Base-by-base conservation (phyloP, 2,888 invertebrate species). In the Dyspetes luteomarginatus region DNA sequence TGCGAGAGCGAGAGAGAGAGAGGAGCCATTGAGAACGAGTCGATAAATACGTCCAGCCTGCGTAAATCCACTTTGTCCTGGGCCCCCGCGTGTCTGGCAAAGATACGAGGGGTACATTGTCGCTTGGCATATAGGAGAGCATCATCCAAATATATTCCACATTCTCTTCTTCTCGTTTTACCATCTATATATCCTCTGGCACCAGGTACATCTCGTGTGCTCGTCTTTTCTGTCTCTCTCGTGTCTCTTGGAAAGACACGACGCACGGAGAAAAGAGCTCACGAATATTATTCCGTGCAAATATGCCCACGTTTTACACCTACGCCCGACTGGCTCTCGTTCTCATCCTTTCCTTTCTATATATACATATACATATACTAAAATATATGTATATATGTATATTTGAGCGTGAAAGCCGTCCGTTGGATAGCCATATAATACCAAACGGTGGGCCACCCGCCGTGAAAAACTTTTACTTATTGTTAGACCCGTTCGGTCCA, bases 31-130 rank as follows among this genome's bases (percentile, higher is more conserved):
- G 85, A 87, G 85, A 85, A 88, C 86, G 86, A 87, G 86, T 88
- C 88, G 85, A 88, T 89, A 88, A 88, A 88, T 88, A 89, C 85
- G 82, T 73, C 83, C 78, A 83, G 82, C 84, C 85, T 84, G 84
- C 83, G 83, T 87, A 87, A 87, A 89, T 89, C 86, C 86, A 87
- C 85, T 88, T 86, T 87, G 86, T 87, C 84, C 85, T 67, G 64
- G n/a, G n/a, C 58, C 71, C 24, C 79, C 36, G 45, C 73, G 80
- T 69, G 74, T 73, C 64, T 22, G 24, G 58, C 62, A 45, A 65
- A 81, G 77, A 81, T 74, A 74, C 77, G 81, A 73, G 64, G 52
- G 64, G 76, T 68, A 73, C 76, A 76, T 69, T 81, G 81, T 81
- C 77, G 67, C 36, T n/a, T 5, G 17, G 64, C 65, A 73, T 64